Evolutionary conservation across 1,140 invertebrate genomes (phyloP), one percentile per base, ranked within the genome.

Genomic region (Bombus confusus): DNA sequence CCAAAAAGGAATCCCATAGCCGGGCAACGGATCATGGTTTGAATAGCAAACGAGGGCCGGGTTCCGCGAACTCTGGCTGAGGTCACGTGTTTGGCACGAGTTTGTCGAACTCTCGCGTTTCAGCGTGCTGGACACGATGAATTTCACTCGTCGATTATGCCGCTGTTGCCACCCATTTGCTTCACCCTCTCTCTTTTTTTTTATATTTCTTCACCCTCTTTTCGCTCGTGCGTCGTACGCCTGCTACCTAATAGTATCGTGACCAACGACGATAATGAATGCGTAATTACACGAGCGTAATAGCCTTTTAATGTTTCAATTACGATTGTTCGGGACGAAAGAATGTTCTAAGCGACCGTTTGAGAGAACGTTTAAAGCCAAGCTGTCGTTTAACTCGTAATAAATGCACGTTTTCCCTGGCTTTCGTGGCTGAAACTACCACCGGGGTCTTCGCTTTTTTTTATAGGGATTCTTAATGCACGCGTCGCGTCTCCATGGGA

Each of bases 1-100:
- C 88, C 76, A 80, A 91, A 91, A 92, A 92, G 91, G 87, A 92
- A 90, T 88, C 89, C 80, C 77, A 73, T 88, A 90, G 78, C 83
- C 77, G 87, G 73, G 64, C 68, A 77, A 43, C 41, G 52, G 59
- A 31, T 37, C 79, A 57, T 41, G 86, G 72, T 77, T 84, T 89
- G 87, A 90, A 92, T 92, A 90, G 43, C 77, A 88, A 92, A 92
- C 88, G 86, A 91, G 72, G 39, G 39, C 22, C 41, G 43, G 28
- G 43, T 37, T 64, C 78, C 31, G 39, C 52, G 68, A 74, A 68
- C 31, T 47, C 47, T 18, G 57, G 15, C 47, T 72, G 69, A 75
- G 59, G 64, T 84, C 82, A 75, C 37, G 62, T 31, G 76, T 85
- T 68, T 59, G 66, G 31, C 52, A 81, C 22, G 62, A 78, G 82